Percentiles rank a stretch among this genome's conserved stretches.
Evolutionary conservation across 1,140 invertebrate species (phyloP).

Genomic region (Drosophila azteca): DNA sequence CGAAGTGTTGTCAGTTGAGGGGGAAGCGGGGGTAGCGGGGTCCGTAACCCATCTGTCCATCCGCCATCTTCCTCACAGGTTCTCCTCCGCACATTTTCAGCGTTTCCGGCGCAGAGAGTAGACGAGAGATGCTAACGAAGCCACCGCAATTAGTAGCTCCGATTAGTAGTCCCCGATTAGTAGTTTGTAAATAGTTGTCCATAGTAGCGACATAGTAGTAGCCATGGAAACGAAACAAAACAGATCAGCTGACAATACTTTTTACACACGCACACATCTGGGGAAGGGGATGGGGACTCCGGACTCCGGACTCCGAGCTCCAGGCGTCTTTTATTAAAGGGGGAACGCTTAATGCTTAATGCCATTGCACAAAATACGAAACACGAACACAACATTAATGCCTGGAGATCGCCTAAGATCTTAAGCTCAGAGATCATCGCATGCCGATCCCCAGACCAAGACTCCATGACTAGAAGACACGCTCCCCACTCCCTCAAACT

Average conservation of each 20-base stretch:
- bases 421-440: too few relatives aligned
- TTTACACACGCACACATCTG: conserved; percentile 16
- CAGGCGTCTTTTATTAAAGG: too few relatives aligned
- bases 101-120: conserved; percentile 54
- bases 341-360: too few relatives aligned
- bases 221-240: conserved; percentile 24
- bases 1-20: conserved; percentile 68
- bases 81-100: conserved; percentile 66
- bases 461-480: conserved; percentile 19
- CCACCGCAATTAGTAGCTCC: conserved; percentile 60
- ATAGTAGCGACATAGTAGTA: conserved; percentile 15
- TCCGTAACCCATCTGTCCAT: conserved; percentile 8
- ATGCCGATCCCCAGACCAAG: conserved; percentile 4
- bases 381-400: too few relatives aligned
- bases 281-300: not conserved
- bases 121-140: conserved; percentile 49
- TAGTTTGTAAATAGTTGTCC: conserved; percentile 3
- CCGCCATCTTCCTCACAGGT: conserved; percentile 23
- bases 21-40: not conserved
- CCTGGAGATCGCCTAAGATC: too few relatives aligned
- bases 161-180: conserved; percentile 18
- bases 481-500: conserved; percentile 21
- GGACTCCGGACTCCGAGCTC: too few relatives aligned
- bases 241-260: conserved; percentile 77
- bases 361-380: too few relatives aligned